Conservation (phyloP, 2,797 vertebrate species). For the Bucorvus abyssinicus region DNA sequence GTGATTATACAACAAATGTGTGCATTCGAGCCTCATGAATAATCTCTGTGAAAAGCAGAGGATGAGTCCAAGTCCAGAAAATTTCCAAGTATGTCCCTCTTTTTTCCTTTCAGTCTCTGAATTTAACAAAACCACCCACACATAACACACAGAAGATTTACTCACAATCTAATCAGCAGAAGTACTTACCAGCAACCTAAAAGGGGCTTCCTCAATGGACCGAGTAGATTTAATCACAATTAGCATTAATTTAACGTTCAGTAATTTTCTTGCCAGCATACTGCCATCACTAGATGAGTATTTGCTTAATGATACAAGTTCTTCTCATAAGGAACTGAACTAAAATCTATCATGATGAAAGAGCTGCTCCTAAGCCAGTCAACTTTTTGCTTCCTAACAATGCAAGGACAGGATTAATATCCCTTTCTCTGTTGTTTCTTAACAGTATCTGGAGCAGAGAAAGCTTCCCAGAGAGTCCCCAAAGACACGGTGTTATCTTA, state of each 20-base stretch:
- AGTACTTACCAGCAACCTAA: neutral
- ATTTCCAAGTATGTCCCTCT: neutral
- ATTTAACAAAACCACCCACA: slow-evolving; percentile 17
- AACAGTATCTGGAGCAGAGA: neutral
- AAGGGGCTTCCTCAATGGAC: neutral
- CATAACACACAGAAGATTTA: neutral
- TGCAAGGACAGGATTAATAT: neutral
- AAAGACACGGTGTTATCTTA: neutral
- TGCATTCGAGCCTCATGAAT: neutral
- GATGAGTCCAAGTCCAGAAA: neutral
- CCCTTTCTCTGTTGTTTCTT: neutral
- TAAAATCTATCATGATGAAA: neutral
- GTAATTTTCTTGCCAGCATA: neutral
- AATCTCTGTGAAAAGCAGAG: neutral
- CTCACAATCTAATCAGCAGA: neutral
- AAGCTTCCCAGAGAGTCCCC: neutral
- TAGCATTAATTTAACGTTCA: neutral
- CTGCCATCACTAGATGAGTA: neutral
- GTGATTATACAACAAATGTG: neutral
- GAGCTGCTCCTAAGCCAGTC: neutral
- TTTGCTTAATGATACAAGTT: neutral
- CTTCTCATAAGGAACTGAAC: neutral
- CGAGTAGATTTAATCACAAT: neutral
- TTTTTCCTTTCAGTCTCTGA: neutral
- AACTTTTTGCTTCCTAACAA: neutral